phyloP scores from a whole-genome alignment of 2,113 vertebrate genomes.

The Rhynchomys soricoides region DNA sequence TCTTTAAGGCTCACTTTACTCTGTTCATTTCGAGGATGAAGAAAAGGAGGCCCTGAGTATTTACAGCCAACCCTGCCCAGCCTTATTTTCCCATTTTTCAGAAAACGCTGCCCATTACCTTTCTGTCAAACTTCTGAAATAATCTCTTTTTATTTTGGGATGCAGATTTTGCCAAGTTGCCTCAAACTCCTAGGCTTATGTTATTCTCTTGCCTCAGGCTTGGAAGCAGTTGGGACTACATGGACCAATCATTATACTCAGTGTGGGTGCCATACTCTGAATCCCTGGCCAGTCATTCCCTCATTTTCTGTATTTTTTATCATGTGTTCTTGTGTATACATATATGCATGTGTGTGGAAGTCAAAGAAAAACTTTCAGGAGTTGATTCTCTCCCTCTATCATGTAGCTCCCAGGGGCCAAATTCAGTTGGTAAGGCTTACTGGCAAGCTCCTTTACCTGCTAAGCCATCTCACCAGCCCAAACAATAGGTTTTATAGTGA shows the following conservation, averaged over 20 bases:
- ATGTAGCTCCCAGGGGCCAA: not conserved
- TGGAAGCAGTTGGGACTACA: not conserved
- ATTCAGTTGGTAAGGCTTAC: not conserved
- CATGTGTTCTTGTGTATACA: not conserved
- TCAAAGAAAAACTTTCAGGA: not conserved
- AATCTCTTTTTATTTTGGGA: not conserved
- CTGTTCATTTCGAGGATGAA: not conserved
- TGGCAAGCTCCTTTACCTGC: not conserved
- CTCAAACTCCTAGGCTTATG: not conserved
- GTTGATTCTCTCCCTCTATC: not conserved
- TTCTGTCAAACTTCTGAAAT: not conserved
- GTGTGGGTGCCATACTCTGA: not conserved
- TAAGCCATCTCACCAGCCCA: not conserved
- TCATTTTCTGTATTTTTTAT: not conserved
- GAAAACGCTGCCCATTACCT: not conserved
- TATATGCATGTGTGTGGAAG: not conserved
- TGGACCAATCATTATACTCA: not conserved
- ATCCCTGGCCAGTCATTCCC: not conserved
- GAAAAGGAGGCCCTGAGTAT: not conserved
- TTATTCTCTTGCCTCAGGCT: not conserved
- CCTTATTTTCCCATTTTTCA: not conserved
- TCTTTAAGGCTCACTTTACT: not conserved
- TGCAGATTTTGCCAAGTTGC: not conserved
- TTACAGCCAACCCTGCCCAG: not conserved
- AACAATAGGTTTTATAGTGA: conserved; percentile 8